These are phyloP conservation scores for Lepilemur septentrionalis DNA, from an alignment of 2,797 vertebrate genomes.

Conservation along the genomic window DNA sequence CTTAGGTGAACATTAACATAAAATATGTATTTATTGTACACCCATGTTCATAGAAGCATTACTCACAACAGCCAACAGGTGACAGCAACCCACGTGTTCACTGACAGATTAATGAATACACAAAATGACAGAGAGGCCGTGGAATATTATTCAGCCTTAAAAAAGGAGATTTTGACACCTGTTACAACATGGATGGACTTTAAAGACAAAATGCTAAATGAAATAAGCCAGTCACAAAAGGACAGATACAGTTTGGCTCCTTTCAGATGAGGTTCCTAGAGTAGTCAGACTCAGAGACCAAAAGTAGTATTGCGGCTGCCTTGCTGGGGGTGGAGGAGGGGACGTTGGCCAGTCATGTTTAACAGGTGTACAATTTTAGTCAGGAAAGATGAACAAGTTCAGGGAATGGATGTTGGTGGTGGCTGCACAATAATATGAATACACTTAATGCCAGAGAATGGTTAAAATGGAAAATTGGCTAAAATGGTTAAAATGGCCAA, in stretches of 20 bases:
- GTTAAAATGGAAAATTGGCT: neutral
- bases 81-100: neutral
- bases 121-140: neutral
- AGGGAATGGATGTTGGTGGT: neutral
- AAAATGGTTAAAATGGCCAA: neutral
- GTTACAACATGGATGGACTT: neutral
- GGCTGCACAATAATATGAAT: neutral
- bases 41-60: neutral
- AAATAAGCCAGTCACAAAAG: neutral
- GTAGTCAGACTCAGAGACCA: neutral
- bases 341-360: neutral
- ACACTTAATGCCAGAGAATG: neutral
- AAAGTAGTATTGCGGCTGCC: neutral
- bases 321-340: fast-evolving
- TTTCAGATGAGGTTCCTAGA: neutral
- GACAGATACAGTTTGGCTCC: neutral
- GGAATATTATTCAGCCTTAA: neutral
- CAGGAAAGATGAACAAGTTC: neutral
- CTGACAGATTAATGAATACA: neutral
- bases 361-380: neutral
- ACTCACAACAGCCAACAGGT: neutral
- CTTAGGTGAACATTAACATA: neutral
- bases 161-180: neutral
- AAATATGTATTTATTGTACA: neutral
- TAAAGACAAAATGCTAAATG: neutral